Conservation (phyloP, 2,113 vertebrate species). For the Caracal caracal region DNA sequence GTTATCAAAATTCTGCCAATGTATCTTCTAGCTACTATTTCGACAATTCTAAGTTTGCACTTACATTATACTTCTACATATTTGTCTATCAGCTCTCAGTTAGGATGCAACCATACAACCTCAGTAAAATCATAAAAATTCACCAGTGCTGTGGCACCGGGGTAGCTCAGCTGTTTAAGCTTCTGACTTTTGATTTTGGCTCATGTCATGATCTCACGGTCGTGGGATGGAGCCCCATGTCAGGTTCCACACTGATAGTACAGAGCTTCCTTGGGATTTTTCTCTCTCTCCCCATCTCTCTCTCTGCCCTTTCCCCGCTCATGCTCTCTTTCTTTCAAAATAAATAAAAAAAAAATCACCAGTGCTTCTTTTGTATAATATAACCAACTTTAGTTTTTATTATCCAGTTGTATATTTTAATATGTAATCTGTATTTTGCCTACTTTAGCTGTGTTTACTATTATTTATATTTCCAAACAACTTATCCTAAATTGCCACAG, state of each 20-base stretch:
- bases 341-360: no score
- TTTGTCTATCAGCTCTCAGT: neutral
- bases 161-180: no score
- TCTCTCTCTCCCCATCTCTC: no score
- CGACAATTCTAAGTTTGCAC: neutral
- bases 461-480: conserved; percentile 11
- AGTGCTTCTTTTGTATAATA: neutral
- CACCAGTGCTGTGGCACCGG: neutral
- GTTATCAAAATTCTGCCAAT: neutral
- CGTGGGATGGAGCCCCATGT: no score
- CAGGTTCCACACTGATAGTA: no score
- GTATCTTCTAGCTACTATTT: neutral
- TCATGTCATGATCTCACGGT: no score
- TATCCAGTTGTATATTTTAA: neutral
- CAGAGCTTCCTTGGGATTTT: no score
- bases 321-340: no score
- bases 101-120: neutral
- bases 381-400: neutral
- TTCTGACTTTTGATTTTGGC: no score
- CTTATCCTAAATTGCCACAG: neutral
- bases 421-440: neutral
- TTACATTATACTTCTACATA: neutral
- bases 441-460: neutral
- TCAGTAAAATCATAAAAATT: neutral
- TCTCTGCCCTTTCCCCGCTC: no score